A percentile compares a stretch with the other conserved stretches of the same genome.
These are phyloP conservation scores for Holothuria leucospilota DNA, from an alignment of 53 echinoderm and acorn worm species.

Conservation along the genomic window DNA sequence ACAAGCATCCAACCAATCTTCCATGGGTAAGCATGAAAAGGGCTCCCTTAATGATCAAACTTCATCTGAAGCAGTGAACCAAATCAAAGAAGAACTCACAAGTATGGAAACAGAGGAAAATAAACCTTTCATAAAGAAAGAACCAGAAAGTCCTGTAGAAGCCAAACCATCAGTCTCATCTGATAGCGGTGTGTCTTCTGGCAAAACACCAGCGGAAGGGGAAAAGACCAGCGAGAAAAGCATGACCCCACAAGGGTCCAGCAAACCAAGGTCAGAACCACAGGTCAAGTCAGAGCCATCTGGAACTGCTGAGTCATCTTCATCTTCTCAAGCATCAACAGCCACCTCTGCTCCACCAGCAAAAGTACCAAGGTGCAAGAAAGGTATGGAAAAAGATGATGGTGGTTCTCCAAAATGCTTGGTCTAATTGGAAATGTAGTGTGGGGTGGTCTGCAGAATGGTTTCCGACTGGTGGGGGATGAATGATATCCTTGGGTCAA, in stretches of 20 bases:
- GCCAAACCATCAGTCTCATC: constrained; percentile 25
- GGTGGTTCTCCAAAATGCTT: too few relatives aligned
- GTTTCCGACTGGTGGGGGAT: too few relatives aligned
- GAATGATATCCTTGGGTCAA: too few relatives aligned
- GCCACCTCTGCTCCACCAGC: constrained; percentile 28
- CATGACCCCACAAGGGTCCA: not conserved
- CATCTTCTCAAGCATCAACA: not conserved
- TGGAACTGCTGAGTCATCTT: not conserved
- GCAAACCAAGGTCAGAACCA: constrained; percentile 1
- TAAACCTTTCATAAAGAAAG: constrained; percentile 37
- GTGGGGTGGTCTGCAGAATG: too few relatives aligned
- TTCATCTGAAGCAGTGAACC: constrained; percentile 35
- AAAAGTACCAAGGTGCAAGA: constrained; percentile 84
- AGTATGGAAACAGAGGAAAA: constrained; percentile 47
- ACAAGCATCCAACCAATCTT: constrained; percentile 25
- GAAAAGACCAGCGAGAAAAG: constrained; percentile 19
- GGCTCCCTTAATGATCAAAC: constrained; percentile 27
- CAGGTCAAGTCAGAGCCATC: constrained; percentile 22
- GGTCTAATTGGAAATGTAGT: too few relatives aligned
- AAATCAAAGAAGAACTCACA: constrained; percentile 49
- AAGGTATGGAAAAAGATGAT: constrained; percentile 73
- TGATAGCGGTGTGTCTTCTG: not conserved
- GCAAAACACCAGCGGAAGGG: not conserved
- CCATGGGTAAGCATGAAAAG: constrained; percentile 43
- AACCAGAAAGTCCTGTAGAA: constrained; percentile 39